Percentiles rank a stretch among this genome's conserved stretches.
Conservation (phyloP, 2,113 vertebrate species). For the Dasyurus viverrinus region DNA sequence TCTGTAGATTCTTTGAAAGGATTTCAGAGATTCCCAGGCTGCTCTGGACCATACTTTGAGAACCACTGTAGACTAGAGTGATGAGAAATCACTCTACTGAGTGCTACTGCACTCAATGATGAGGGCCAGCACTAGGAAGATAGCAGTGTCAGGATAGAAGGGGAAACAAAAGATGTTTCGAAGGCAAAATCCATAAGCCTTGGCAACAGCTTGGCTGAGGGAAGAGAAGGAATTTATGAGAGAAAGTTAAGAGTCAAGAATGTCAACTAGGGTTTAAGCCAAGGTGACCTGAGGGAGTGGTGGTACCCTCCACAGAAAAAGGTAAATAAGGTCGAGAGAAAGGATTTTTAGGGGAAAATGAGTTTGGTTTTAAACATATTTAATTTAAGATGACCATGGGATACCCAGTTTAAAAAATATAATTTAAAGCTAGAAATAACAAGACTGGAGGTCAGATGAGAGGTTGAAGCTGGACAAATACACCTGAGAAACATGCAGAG, state of each 20-base stretch:
- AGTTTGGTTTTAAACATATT: not conserved
- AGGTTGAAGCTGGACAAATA: not conserved
- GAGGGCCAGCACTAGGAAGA: too few relatives aligned
- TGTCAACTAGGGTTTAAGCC: not conserved
- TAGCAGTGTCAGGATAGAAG: too few relatives aligned
- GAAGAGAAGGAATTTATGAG: not conserved
- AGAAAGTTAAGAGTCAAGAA: not conserved
- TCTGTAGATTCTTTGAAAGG: too few relatives aligned
- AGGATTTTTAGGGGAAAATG: not conserved
- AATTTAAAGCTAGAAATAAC: not conserved
- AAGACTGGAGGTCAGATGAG: too few relatives aligned
- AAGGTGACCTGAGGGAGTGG: not conserved
- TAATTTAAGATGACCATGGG: not conserved
- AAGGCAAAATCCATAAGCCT: too few relatives aligned
- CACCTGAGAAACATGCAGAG: not conserved
- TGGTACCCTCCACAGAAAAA: not conserved
- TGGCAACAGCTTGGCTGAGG: not conserved
- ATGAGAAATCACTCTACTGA: too few relatives aligned
- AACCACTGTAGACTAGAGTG: too few relatives aligned
- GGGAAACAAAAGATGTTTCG: too few relatives aligned
- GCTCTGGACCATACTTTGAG: too few relatives aligned
- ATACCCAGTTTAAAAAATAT: not conserved
- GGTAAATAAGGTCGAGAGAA: not conserved
- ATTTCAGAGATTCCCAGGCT: too few relatives aligned
- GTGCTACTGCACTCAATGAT: too few relatives aligned